Evolutionary conservation across 2,888 invertebrate genomes (phyloP).

Genomic region (Eupithecia subfuscata): DNA sequence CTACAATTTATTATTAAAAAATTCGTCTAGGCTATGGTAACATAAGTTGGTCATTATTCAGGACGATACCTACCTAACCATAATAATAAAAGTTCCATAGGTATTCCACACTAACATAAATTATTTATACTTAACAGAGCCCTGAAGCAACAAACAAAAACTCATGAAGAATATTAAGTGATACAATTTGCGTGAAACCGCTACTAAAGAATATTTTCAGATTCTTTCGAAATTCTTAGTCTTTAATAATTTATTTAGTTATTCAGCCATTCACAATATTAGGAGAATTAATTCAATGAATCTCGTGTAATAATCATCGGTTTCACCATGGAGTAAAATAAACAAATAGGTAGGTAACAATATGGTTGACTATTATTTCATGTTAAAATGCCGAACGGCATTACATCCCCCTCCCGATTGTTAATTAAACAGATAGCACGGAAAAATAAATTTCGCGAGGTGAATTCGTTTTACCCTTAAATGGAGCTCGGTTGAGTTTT

Average conservation of each 20-base stretch:
- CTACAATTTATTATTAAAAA: no score
- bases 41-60: not conserved
- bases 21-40: no score
- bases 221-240: not conserved
- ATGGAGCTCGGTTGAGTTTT: constrained; percentile 50
- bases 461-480: constrained; percentile 44
- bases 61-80: not conserved
- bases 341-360: not conserved
- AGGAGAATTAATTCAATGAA: not conserved
- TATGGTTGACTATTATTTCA: constrained; percentile 5
- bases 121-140: not conserved
- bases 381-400: constrained; percentile 17
- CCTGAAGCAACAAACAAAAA: not conserved
- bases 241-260: not conserved
- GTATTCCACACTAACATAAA: not conserved
- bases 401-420: constrained; percentile 15
- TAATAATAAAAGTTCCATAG: not conserved
- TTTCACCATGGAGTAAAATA: not conserved
- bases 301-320: constrained; percentile 2
- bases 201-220: not conserved
- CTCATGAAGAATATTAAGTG: not conserved
- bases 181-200: not conserved
- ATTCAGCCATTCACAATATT: not conserved
- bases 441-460: constrained; percentile 33
- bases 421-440: constrained; percentile 29